These are phyloP conservation scores for Hippocampus guttulatus DNA, from an alignment of 2,113 vertebrate genomes.

Conservation along the genomic window DNA sequence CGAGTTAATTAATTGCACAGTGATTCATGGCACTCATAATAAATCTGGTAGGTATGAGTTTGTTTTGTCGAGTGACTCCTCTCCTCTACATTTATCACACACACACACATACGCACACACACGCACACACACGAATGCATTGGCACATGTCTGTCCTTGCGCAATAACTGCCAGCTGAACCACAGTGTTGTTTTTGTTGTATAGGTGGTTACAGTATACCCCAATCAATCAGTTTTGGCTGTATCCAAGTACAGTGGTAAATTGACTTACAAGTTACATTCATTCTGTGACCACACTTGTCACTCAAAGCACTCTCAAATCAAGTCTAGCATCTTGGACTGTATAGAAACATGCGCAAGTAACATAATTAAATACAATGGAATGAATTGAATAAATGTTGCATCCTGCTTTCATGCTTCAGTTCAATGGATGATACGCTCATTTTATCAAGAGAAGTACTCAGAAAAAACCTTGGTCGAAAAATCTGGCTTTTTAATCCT, in stretches of 20 bases:
- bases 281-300: background rate
- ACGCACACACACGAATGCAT: too few relatives aligned
- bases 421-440: too few relatives aligned
- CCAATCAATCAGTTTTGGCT: background rate
- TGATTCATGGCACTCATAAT: conserved; percentile 72
- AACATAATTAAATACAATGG: background rate
- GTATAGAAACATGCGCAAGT: background rate
- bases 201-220: background rate
- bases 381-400: background rate
- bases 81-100: conserved; percentile 39
- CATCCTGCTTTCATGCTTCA: background rate
- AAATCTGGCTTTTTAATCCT: conserved; percentile 55
- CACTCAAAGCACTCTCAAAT: background rate
- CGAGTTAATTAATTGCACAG: conserved; percentile 76
- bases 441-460: background rate
- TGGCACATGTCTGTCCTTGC: too few relatives aligned
- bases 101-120: background rate
- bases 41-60: conserved; percentile 66
- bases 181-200: background rate
- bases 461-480: conserved; percentile 19
- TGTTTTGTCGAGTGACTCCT: conserved; percentile 60
- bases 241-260: background rate
- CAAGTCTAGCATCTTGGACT: too few relatives aligned
- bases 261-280: background rate
- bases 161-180: background rate